Base-by-base conservation (phyloP, 2,113 vertebrate genomes). In the Cyphomyrus discorhynchus region DNA sequence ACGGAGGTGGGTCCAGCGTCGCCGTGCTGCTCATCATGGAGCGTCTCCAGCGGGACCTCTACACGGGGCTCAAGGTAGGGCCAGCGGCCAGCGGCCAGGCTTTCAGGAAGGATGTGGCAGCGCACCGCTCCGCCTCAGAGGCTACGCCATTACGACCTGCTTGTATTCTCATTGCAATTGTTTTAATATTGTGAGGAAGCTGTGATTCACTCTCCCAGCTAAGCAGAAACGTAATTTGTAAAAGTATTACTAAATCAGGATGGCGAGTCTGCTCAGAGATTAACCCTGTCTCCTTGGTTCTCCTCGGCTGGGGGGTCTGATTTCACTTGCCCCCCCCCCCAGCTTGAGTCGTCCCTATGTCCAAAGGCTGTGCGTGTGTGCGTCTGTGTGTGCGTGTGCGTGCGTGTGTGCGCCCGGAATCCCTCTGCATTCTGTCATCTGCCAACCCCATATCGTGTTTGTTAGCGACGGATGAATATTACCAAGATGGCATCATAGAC, bases 1-100 rank as follows among this genome's bases (percentile, higher is more conserved):
- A 99, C 0, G 97, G 95, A 0, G 97, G 94, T 0, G 98, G 98
- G 91, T 98, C 98, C 92, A 99, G 97, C 94, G 98, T 98, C 0
- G 98, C 98, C 0, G 98, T 99, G 90, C 94, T 99, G 89, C 97
- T 99, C 11, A 99, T 99, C 82, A 99, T 99, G 98, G 98, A 99
- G 91, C 95, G 98, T 50, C 94, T 99, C 15, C 98, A 99, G 94
- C 95, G 98, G 92, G 98, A 99, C 91, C 97, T 99, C 89, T 99
- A 99, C 91, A 97, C 98, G 0, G 98, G 98, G 9, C 92, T 99
- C 11, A 99, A 98, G 98, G 98, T 99, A 90, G 88, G 50, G 19
- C 19, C 56, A 77, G 45, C 8, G 47, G 19, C 21, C 56, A 77
- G 45, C 8, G 17, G 70, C 10, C 2, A 0, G 31, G 66, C 13